Evolutionary conservation across 2,888 invertebrate genomes (phyloP).

Genomic region (Cryptocephalus moraei): DNA sequence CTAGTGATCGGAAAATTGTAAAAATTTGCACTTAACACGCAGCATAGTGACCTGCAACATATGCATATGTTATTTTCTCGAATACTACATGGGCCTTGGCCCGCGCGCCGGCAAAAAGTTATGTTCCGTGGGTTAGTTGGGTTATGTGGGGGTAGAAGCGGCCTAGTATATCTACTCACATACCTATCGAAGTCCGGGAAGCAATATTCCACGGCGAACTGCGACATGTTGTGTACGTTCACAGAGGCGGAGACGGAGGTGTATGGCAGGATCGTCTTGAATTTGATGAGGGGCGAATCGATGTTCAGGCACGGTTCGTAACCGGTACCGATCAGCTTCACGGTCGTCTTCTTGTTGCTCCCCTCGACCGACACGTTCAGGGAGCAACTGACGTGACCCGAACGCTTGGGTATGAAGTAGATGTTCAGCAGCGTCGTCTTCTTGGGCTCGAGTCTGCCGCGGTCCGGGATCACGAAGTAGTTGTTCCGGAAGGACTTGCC

Average conservation of each 20-base stretch:
- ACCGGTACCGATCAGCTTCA: constrained; percentile 45
- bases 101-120: too few species aligned
- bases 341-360: constrained; percentile 31
- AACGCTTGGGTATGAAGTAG: constrained; percentile 44
- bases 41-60: too few species aligned
- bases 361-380: neutral
- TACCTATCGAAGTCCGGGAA: constrained; percentile 58
- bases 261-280: constrained; percentile 55
- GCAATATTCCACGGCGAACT: constrained; percentile 57
- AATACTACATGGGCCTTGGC: too few species aligned
- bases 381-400: neutral
- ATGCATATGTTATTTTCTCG: too few species aligned
- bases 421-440: constrained; percentile 44
- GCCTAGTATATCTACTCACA: constrained; percentile 28
- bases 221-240: constrained; percentile 51
- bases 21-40: too few species aligned
- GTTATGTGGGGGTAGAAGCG: too few species aligned
- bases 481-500: constrained; percentile 13
- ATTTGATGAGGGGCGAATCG: constrained; percentile 43
- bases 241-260: constrained; percentile 46
- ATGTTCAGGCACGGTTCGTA: constrained; percentile 44
- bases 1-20: too few species aligned
- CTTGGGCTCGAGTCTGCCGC: constrained; percentile 43
- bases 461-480: constrained; percentile 29
- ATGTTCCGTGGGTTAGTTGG: too few species aligned